Base-by-base conservation (phyloP, 2,113 vertebrate genomes). In the Stictonetta naevosa region DNA sequence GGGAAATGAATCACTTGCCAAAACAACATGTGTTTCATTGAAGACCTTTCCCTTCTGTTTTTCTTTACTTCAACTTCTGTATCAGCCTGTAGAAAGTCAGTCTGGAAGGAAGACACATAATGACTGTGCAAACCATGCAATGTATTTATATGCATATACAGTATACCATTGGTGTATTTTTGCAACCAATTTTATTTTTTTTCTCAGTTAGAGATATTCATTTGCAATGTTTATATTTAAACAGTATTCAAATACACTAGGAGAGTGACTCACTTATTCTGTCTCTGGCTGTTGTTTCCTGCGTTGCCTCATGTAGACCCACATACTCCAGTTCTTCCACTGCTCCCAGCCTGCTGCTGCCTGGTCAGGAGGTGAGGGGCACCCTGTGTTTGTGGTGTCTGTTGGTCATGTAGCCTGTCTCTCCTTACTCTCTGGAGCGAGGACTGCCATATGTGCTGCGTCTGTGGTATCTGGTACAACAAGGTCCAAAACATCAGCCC, bases 191-290 rank as follows among this genome's bases (percentile, higher is more conserved):
- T 92, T 92, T 86, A 87, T 48, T 46, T 48, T 96, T 74, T 96
- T 86, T 94, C 80, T 92, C 69, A 77, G 79, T 93, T 73, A 88
- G 85, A 95, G 78, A 93, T 73, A 83, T 5, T 91, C 38, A 72
- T 91, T 92, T 95, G 19, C 74, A 88, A 84, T 90, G 79, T 95
- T 96, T 96, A 86, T 94, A 95, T 93, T 92, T 95, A 96, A 96
- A 89, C 68, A 94, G 56, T 69, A 94, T 94, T 91, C 93, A 91
- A 80, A 91, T 55, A 77, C 8, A 42, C 56, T 94, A 62, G 72
- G 64, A 83, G 77, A 88, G 31, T 85, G 81, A 92, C 53, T 94
- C 71, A 93, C 86, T 69, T 91, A 71, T 76, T 85, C 87, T 33
- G 7, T 63, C 36, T 66, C 52, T 80, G 56, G 28, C 53, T 75